Percentiles rank a stretch among this genome's conserved stretches.
These are phyloP conservation scores for Bungarus multicinctus DNA, from an alignment of 2,113 vertebrate species.

Conservation along the genomic window DNA sequence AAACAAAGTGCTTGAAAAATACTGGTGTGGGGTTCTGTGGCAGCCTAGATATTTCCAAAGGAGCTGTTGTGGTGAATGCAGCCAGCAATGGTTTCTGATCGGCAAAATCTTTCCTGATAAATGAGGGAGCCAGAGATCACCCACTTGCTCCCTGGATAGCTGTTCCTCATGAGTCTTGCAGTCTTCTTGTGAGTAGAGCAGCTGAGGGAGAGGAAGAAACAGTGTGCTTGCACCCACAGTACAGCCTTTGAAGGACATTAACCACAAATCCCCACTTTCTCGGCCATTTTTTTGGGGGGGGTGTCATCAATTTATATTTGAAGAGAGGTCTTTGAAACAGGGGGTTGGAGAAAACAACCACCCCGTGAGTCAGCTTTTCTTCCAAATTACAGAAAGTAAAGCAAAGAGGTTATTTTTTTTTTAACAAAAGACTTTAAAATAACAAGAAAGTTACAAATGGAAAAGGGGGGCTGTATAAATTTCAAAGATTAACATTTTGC, in stretches of 20 bases:
- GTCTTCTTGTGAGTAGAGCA: neutral
- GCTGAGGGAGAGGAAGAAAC: neutral
- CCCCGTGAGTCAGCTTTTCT: neutral
- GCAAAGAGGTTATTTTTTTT: neutral
- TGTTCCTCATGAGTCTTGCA: neutral
- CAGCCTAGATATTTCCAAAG: neutral
- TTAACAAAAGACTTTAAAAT: neutral
- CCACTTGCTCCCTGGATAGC: neutral
- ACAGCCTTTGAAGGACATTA: neutral
- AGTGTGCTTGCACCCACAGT: neutral
- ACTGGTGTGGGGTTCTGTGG: neutral
- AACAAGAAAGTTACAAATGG: neutral
- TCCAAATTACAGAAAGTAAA: neutral
- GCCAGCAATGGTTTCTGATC: neutral
- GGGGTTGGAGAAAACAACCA: neutral
- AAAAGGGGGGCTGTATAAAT: neutral
- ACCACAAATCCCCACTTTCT: neutral
- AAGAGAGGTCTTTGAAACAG: neutral
- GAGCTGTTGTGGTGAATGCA: neutral
- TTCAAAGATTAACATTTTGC: neutral
- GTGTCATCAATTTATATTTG: neutral
- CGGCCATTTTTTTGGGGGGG: neutral
- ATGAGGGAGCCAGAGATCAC: neutral
- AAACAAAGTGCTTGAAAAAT: neutral
- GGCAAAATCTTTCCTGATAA: neutral